Evolutionary conservation across 2,888 invertebrate genomes (phyloP).

Genomic region (Conomelus anceps): DNA sequence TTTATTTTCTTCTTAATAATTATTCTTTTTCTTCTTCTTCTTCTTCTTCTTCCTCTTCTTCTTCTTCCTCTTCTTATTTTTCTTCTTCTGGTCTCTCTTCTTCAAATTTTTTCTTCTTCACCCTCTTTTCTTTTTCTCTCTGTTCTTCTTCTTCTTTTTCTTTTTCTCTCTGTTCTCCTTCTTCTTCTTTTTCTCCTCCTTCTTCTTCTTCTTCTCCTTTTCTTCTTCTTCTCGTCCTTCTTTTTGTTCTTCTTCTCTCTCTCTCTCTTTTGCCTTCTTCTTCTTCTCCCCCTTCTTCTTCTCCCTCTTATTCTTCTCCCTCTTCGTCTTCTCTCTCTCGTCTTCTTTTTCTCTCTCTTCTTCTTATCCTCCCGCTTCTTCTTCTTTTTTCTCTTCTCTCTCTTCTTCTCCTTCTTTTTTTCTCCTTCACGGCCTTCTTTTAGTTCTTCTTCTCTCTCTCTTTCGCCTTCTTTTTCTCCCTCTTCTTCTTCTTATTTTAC

Average conservation of each 20-base stretch:
- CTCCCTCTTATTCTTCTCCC: background rate
- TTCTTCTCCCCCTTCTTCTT: background rate
- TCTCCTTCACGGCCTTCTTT: no score
- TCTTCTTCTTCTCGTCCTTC: background rate
- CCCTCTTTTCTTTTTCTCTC: background rate
- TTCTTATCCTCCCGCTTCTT: background rate
- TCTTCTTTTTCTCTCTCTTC: background rate
- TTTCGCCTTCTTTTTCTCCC: background rate
- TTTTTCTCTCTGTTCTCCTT: background rate
- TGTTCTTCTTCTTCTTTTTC: background rate
- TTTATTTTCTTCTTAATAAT: no score
- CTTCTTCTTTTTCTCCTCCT: background rate
- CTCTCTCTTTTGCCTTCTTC: background rate
- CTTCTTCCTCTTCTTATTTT: background rate
- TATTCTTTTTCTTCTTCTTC: background rate
- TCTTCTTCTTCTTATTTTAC: background rate
- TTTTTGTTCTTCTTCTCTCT: background rate
- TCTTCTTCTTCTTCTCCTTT: background rate
- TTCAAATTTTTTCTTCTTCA: background rate
- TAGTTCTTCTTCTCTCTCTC: background rate
- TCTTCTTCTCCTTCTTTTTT: background rate
- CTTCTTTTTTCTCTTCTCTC: no score
- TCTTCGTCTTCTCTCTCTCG: background rate
- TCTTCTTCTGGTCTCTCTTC: background rate
- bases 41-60: background rate